phyloP scores from a whole-genome alignment of 2,797 vertebrate species.

The Lagorchestes hirsutus region DNA sequence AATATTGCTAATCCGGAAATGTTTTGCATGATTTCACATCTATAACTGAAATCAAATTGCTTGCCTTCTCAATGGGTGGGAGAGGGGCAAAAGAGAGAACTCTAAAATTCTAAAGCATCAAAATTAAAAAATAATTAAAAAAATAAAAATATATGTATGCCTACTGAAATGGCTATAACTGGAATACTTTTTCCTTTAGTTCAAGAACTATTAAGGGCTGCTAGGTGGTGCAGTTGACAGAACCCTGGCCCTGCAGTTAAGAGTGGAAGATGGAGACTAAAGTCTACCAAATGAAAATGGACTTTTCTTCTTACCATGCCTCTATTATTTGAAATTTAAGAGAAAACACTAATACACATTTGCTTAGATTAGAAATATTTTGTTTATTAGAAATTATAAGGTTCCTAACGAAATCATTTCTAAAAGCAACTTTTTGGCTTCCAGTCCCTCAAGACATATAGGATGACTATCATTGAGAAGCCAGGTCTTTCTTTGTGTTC shows the following conservation, averaged over 20 bases:
- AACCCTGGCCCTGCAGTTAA: too few species aligned
- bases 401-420: background rate
- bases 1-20: background rate
- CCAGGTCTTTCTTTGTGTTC: background rate
- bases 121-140: background rate
- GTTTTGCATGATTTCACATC: background rate
- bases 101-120: background rate
- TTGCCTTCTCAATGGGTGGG: background rate
- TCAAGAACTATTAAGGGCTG: background rate
- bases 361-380: slow-evolving; percentile 41
- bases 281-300: background rate
- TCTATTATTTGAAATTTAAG: slow-evolving; percentile 39
- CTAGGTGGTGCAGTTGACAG: background rate
- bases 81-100: background rate
- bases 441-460: slow-evolving; percentile 40
- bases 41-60: background rate
- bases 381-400: slow-evolving; percentile 9
- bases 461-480: background rate
- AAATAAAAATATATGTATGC: background rate
- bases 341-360: slow-evolving; percentile 12
- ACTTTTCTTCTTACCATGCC: slow-evolving; percentile 5
- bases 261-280: background rate
- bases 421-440: background rate
- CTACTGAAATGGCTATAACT: background rate
- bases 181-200: background rate